A percentile compares a stretch with the other conserved stretches of the same genome.
phyloP scores from a whole-genome alignment of 2,113 vertebrate genomes.

The Daboia siamensis region DNA sequence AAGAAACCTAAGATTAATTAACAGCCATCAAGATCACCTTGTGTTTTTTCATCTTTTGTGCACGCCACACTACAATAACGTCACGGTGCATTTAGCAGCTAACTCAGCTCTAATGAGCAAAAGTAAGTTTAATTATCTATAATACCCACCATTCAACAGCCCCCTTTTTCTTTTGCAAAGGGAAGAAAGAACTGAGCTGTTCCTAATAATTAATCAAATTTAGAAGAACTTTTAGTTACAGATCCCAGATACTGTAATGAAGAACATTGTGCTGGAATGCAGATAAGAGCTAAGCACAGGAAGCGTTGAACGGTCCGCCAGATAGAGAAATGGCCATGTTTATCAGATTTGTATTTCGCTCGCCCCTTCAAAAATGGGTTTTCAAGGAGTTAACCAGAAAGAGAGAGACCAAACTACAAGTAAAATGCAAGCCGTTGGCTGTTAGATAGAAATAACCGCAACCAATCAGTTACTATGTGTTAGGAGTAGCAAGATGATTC shows the following conservation, averaged over 20 bases:
- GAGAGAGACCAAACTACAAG: not conserved
- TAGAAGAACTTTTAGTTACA: accelerated
- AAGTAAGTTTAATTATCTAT: not conserved
- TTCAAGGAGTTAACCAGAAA: not conserved
- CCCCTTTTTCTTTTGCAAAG: not conserved
- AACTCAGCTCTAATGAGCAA: not conserved
- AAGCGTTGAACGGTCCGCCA: not conserved
- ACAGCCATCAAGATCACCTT: not conserved
- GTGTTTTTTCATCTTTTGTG: not conserved
- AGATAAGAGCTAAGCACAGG: no score
- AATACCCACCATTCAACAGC: not conserved
- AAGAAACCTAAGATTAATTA: constrained; percentile 9
- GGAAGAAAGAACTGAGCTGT: accelerated
- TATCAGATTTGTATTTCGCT: not conserved
- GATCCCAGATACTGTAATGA: no score
- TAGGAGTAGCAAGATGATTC: not conserved
- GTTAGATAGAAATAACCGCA: not conserved
- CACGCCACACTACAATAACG: not conserved
- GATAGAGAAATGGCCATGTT: not conserved
- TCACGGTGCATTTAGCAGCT: not conserved
- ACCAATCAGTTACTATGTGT: not conserved
- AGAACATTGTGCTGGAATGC: not conserved
- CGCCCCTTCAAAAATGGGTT: not conserved
- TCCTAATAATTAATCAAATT: not conserved
- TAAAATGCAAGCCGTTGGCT: not conserved